Percentiles rank a stretch among this genome's conserved stretches.
Conservation (phyloP, 2,888 invertebrate genomes). For the Mythimna albipuncta region DNA sequence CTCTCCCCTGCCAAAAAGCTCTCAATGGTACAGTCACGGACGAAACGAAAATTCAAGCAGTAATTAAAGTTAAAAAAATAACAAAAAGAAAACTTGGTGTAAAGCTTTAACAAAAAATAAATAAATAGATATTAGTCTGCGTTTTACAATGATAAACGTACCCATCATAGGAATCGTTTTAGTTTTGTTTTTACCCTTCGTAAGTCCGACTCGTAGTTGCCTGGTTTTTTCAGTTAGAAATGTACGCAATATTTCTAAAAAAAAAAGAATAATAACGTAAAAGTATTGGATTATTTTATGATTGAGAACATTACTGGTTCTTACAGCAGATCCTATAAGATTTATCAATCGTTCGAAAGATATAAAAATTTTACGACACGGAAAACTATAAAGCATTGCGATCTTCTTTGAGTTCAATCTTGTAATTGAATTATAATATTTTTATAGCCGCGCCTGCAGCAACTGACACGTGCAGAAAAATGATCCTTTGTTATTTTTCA, state of each 20-base stretch:
- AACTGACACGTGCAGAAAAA: neutral
- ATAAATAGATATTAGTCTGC: no score
- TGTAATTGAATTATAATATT: slow-evolving; percentile 32
- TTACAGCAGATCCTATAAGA: neutral
- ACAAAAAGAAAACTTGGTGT: no score
- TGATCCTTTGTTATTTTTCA: neutral
- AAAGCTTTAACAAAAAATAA: no score
- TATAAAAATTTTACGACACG: slow-evolving; percentile 37
- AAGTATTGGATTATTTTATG: slow-evolving; percentile 2
- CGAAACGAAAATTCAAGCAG: no score
- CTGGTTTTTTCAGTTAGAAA: neutral
- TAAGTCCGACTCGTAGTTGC: no score
- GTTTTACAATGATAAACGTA: no score
- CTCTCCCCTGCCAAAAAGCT: no score
- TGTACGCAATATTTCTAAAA: neutral
- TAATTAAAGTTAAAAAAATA: no score
- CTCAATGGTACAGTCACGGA: no score
- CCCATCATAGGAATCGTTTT: no score
- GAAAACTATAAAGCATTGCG: slow-evolving; percentile 42
- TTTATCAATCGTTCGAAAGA: slow-evolving; percentile 7
- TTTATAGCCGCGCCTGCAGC: slow-evolving; percentile 1
- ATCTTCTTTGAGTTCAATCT: slow-evolving; percentile 25
- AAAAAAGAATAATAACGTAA: neutral
- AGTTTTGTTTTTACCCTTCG: no score
- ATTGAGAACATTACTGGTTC: neutral